Evolutionary conservation across 2,888 invertebrate species (phyloP).

Genomic region (Apeira syringaria): DNA sequence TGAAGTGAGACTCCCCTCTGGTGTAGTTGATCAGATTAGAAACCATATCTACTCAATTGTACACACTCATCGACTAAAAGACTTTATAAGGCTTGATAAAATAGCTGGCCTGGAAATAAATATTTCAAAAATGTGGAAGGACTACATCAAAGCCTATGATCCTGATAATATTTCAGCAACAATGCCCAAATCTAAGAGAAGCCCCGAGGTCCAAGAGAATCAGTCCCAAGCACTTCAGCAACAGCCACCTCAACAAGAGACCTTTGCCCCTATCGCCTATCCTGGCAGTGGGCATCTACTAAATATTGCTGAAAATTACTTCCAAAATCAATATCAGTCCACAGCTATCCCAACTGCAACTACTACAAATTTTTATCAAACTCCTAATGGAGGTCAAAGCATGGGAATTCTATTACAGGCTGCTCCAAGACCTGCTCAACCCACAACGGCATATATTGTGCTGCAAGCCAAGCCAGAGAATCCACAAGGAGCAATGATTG

Average conservation of each 20-base stretch:
- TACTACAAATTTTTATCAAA: conserved; percentile 72
- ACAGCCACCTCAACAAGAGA: conserved; percentile 52
- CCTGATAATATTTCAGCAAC: conserved; percentile 78
- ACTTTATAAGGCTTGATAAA: conserved; percentile 80
- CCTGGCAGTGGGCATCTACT: conserved; percentile 76
- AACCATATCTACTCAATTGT: conserved; percentile 81
- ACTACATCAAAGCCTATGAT: conserved; percentile 80
- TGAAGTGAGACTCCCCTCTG: conserved; percentile 75
- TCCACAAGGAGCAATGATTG: conserved; percentile 54
- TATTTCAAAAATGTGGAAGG: conserved; percentile 84
- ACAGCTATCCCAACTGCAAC: conserved; percentile 58
- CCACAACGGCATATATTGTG: conserved; percentile 70
- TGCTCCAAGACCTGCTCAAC: conserved; percentile 62
- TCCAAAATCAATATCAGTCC: conserved; percentile 76
- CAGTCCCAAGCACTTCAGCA: conserved; percentile 44
- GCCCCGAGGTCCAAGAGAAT: conserved; percentile 47
- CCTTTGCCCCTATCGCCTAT: conserved; percentile 64
- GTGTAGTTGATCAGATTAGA: conserved; percentile 78
- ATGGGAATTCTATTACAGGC: conserved; percentile 75
- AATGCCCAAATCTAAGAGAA: conserved; percentile 75
- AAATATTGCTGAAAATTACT: conserved; percentile 78
- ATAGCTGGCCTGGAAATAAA: conserved; percentile 82
- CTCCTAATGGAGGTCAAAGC: conserved; percentile 66
- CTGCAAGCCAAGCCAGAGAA: conserved; percentile 72
- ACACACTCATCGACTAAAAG: conserved; percentile 77